Evolutionary conservation across 2,797 vertebrate genomes (phyloP).

Genomic region (Phataginus tricuspis): DNA sequence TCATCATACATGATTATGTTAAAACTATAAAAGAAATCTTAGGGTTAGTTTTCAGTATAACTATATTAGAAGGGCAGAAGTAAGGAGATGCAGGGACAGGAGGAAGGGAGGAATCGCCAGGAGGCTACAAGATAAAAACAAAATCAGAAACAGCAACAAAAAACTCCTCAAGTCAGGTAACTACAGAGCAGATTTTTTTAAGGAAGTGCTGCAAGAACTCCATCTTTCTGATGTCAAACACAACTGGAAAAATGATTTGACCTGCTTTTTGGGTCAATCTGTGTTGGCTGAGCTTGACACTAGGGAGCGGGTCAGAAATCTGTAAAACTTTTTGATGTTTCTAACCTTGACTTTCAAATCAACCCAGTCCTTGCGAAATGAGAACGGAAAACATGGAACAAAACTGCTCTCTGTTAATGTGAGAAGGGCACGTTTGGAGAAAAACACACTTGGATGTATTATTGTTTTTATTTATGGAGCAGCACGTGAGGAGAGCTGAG

Average conservation of each 20-base stretch:
- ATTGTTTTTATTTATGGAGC: too few relatives aligned
- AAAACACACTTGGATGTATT: background rate
- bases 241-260: conserved; percentile 11
- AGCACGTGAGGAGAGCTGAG: background rate
- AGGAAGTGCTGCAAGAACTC: background rate
- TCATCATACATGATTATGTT: background rate
- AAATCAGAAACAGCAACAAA: too few relatives aligned
- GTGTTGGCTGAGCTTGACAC: background rate
- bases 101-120: background rate
- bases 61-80: background rate
- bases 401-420: background rate
- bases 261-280: background rate
- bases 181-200: background rate
- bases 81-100: background rate
- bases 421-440: background rate
- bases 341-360: conserved; percentile 54
- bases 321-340: conserved; percentile 3
- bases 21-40: background rate
- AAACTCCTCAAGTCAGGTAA: background rate
- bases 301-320: background rate
- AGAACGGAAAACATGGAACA: conserved; percentile 16
- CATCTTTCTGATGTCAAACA: background rate
- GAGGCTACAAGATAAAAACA: background rate
- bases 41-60: background rate
- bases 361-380: background rate